Percentiles rank a stretch among this genome's conserved stretches.
Conservation (phyloP, 2,113 vertebrate species). For the Riparia riparia region DNA sequence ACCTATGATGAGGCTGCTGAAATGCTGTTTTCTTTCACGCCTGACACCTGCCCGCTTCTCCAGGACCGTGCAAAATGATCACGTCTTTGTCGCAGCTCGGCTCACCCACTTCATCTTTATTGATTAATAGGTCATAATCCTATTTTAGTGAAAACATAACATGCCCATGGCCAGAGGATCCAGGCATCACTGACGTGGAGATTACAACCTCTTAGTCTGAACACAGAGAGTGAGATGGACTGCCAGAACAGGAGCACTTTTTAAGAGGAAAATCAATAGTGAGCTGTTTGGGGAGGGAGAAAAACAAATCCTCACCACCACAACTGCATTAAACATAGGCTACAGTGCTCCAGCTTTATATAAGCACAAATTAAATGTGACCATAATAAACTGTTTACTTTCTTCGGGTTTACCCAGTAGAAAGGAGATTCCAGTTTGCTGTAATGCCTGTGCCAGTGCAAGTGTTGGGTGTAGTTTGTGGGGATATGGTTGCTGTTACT, state of each 20-base stretch:
- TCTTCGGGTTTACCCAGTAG: slow-evolving; percentile 20
- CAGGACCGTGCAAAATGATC: neutral
- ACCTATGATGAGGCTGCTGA: neutral
- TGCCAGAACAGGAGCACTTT: slow-evolving; percentile 18
- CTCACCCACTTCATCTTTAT: slow-evolving; percentile 39
- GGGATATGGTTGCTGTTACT: neutral
- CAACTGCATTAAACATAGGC: slow-evolving; percentile 49
- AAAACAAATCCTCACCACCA: neutral
- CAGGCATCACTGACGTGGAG: neutral
- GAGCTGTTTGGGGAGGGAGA: neutral
- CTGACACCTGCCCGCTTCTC: neutral
- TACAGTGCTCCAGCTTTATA: neutral
- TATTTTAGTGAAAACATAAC: slow-evolving; percentile 40
- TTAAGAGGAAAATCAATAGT: slow-evolving; percentile 48
- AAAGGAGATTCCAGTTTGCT: neutral
- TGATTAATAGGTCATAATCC: slow-evolving; percentile 56
- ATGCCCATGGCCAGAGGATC: neutral
- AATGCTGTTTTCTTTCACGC: neutral
- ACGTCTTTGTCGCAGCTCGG: neutral
- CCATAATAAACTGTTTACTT: slow-evolving; percentile 65
- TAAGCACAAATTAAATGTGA: slow-evolving; percentile 34
- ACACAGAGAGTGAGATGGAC: neutral
- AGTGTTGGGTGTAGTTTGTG: neutral
- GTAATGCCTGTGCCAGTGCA: neutral
- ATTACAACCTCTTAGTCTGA: slow-evolving; percentile 14